phyloP scores from a whole-genome alignment of 2,113 vertebrate genomes.

The Colaptes auratus region DNA sequence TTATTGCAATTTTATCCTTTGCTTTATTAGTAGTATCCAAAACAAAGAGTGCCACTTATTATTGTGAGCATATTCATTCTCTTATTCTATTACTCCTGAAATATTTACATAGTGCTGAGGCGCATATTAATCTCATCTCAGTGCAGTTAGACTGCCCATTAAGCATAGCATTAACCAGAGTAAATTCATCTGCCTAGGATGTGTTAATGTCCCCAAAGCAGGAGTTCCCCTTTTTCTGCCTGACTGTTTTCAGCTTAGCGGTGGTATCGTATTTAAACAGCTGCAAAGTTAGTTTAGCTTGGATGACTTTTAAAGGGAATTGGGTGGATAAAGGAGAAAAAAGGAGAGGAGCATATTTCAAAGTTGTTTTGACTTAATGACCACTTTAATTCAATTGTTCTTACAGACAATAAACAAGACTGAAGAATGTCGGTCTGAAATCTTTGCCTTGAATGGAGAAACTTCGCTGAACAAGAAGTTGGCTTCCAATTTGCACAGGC shows the following conservation, averaged over 20 bases:
- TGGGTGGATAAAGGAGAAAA: slow-evolving; percentile 1
- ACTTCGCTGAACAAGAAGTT: slow-evolving; percentile 91
- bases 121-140: neutral
- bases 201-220: neutral
- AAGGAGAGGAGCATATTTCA: slow-evolving; percentile 6
- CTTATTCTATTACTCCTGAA: neutral
- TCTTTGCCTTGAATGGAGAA: slow-evolving; percentile 94
- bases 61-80: neutral
- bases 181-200: neutral
- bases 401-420: slow-evolving; percentile 90
- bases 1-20: neutral
- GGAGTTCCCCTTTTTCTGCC: slow-evolving; percentile 21
- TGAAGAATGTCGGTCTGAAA: slow-evolving; percentile 91
- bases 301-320: slow-evolving; percentile 37
- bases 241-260: slow-evolving; percentile 35
- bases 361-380: slow-evolving; percentile 58
- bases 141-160: neutral
- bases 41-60: slow-evolving; percentile 26
- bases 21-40: neutral
- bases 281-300: slow-evolving; percentile 53
- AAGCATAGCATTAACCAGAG: neutral
- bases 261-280: slow-evolving; percentile 53
- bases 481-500: slow-evolving; percentile 96
- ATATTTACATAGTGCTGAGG: neutral
- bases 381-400: slow-evolving; percentile 67